These are phyloP conservation scores for Pyrocoelia pectoralis DNA, from an alignment of 2,888 invertebrate species.

Conservation along the genomic window DNA sequence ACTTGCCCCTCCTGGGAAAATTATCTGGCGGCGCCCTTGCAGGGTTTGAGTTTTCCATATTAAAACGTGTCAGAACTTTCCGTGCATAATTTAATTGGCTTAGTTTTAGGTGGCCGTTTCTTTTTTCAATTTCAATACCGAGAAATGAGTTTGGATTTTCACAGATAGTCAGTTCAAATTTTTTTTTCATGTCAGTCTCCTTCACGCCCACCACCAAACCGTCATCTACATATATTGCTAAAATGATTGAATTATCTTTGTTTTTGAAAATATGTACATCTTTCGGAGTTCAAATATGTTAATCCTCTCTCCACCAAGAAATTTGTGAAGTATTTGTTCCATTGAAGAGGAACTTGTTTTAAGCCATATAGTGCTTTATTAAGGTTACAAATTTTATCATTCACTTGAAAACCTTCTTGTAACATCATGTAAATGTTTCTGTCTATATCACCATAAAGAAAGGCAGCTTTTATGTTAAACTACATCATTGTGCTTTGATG, in stretches of 20 bases:
- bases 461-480: not conserved
- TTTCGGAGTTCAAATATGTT: not conserved
- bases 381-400: not conserved
- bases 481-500: not conserved
- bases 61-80: not conserved
- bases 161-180: not conserved
- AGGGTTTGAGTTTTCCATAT: not conserved
- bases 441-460: constrained; percentile 8
- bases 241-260: not conserved
- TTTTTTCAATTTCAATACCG: not conserved
- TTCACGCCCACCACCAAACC: not conserved
- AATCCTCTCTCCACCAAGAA: not conserved
- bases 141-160: not conserved
- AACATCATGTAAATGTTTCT: not conserved
- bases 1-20: too few relatives aligned
- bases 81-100: not conserved
- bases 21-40: too few relatives aligned
- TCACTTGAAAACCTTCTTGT: constrained; percentile 2
- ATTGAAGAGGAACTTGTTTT: constrained; percentile 4
- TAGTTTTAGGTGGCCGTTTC: not conserved
- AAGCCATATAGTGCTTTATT: not conserved
- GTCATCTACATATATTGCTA: constrained; percentile 4
- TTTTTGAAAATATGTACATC: constrained; percentile 6
- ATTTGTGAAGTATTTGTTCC: constrained; percentile 3
- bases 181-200: not conserved